A percentile compares a stretch with the other conserved stretches of the same genome.
phyloP scores from a whole-genome alignment of 2,113 vertebrate genomes.

The Vicugna pacos region DNA sequence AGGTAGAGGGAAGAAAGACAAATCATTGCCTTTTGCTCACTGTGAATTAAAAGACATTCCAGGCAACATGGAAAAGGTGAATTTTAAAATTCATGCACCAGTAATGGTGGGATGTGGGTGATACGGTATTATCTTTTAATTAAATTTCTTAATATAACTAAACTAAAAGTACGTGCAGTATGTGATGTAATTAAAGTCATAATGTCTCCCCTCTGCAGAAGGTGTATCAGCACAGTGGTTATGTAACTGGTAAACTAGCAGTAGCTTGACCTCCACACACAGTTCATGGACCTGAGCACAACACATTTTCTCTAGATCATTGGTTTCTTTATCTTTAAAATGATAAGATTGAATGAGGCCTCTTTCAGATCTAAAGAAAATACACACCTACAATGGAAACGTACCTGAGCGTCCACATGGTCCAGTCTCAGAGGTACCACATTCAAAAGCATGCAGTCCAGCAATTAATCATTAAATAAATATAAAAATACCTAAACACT shows the following conservation, averaged over 20 bases:
- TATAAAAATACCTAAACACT: background rate
- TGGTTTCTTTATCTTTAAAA: background rate
- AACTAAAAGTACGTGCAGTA: background rate
- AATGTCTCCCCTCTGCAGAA: slow-evolving; percentile 1
- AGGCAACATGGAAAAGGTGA: background rate
- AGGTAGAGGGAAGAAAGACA: background rate
- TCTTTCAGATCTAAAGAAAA: background rate
- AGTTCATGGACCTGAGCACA: accelerated
- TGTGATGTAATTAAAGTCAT: slow-evolving; percentile 33
- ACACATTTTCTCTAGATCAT: background rate
- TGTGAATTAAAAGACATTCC: background rate
- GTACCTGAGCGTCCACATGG: accelerated
- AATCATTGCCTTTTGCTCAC: background rate
- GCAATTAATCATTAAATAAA: background rate
- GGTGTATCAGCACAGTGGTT: background rate
- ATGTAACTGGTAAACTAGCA: background rate
- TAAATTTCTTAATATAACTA: slow-evolving; percentile 55
- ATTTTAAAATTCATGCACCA: background rate
- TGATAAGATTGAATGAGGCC: background rate
- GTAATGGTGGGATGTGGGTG: background rate
- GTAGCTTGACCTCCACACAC: background rate
- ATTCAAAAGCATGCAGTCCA: background rate
- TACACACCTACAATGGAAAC: background rate
- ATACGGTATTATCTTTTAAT: background rate
- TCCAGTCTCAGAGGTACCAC: background rate